phyloP scores from a whole-genome alignment of 2,888 invertebrate species.

The Autographa gamma region DNA sequence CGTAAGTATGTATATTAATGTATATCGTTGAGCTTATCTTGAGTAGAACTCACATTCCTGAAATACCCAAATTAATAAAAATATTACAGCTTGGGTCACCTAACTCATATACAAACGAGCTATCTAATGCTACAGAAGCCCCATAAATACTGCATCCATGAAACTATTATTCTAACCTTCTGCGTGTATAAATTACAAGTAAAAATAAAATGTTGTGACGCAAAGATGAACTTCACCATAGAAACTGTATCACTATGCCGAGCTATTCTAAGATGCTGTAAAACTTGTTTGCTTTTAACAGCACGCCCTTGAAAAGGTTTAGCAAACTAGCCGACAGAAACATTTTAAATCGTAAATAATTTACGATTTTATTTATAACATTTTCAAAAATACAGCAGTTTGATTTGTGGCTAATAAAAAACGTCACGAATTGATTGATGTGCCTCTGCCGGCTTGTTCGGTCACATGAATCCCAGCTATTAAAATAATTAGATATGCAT shows the following conservation, averaged over 20 bases:
- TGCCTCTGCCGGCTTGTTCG: conserved; percentile 55
- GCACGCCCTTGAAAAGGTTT: conserved; percentile 80
- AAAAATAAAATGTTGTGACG: conserved; percentile 72
- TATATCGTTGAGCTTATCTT: conserved; percentile 1
- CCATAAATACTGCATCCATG: conserved; percentile 27
- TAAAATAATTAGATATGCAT: conserved; percentile 37
- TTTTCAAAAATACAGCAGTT: conserved; percentile 68
- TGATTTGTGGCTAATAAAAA: conserved; percentile 76
- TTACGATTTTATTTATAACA: conserved; percentile 68
- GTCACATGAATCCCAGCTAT: conserved; percentile 28
- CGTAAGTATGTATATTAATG: too few relatives aligned
- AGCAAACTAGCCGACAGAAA: conserved; percentile 63
- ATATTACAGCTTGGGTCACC: conserved; percentile 24
- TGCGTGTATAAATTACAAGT: conserved; percentile 63
- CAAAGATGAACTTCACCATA: conserved; percentile 69
- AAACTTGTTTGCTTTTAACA: conserved; percentile 79
- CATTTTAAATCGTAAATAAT: conserved; percentile 73
- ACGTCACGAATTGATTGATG: conserved; percentile 71
- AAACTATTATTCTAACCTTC: conserved; percentile 62
- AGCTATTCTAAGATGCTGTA: conserved; percentile 79
- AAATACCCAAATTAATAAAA: conserved; percentile 31
- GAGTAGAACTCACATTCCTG: conserved; percentile 10
- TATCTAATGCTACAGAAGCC: conserved; percentile 19
- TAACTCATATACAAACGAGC: conserved; percentile 20
- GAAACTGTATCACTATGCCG: conserved; percentile 70